Conservation (phyloP, 92 coral and sea anemone species). For the Epizoanthus stellaris region DNA sequence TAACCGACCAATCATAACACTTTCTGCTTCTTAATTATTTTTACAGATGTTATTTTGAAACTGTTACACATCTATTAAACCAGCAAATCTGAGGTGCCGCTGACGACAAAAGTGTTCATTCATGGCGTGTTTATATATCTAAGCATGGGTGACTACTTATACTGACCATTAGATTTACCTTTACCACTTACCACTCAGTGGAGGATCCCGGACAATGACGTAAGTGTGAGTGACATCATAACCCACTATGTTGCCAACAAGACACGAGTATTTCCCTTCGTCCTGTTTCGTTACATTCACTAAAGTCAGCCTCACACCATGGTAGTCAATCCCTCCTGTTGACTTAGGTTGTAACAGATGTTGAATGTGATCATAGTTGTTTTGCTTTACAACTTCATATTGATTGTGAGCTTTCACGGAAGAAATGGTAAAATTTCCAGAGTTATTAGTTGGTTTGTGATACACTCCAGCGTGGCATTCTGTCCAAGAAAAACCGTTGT, state of each 20-base stretch:
- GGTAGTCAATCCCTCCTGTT: conserved; percentile 61
- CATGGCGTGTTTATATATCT: no score
- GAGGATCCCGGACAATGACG: conserved; percentile 48
- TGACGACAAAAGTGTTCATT: no score
- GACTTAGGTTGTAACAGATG: conserved; percentile 39
- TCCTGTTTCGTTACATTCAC: conserved; percentile 73
- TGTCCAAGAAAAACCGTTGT: conserved; percentile 75
- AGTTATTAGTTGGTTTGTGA: conserved; percentile 38
- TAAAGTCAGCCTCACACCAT: conserved; percentile 82
- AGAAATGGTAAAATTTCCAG: conserved; percentile 42
- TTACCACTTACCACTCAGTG: conserved; percentile 41
- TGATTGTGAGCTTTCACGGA: conserved; percentile 6
- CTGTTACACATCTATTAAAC: no score
- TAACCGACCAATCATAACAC: no score
- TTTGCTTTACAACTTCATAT: conserved; percentile 75
- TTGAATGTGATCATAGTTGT: conserved; percentile 5
- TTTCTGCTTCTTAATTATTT: no score
- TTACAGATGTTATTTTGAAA: no score
- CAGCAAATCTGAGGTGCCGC: no score
- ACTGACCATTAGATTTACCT: no score
- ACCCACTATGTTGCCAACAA: conserved; percentile 92
- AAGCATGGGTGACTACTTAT: no score
- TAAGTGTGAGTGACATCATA: conserved; percentile 58
- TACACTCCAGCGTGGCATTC: conserved; percentile 77
- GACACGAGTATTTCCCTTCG: conserved; percentile 84